These are phyloP conservation scores for Emydoidea blandingii DNA, from an alignment of 2,797 vertebrate species.

Conservation along the genomic window DNA sequence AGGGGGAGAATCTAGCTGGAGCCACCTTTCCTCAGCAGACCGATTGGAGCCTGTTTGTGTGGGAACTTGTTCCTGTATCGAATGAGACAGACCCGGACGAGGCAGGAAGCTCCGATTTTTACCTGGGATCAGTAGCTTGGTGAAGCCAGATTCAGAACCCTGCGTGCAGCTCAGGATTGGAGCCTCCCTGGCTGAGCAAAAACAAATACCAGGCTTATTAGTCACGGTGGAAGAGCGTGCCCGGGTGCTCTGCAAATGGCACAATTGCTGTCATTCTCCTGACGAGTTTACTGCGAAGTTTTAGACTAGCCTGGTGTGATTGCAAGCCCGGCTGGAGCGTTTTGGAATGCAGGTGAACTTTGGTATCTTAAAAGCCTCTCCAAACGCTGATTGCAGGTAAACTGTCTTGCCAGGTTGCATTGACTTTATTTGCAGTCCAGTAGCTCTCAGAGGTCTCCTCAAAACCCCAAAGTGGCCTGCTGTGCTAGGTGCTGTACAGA, in stretches of 20 bases:
- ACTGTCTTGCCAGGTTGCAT: not conserved
- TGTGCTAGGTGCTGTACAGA: not conserved
- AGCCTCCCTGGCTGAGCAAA: not conserved
- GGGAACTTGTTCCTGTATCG: not conserved
- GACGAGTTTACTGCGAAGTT: not conserved
- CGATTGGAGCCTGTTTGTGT: not conserved
- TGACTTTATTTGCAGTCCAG: not conserved
- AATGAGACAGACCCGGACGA: not conserved
- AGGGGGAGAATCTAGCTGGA: rapidly evolving
- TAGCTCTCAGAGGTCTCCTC: not conserved
- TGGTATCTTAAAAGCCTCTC: not conserved
- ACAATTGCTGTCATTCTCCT: not conserved
- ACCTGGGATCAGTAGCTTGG: not conserved
- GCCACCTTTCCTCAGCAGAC: not conserved
- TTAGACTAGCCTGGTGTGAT: not conserved
- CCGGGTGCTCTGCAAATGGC: not conserved
- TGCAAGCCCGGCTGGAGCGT: not conserved
- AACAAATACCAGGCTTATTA: constrained; percentile 34
- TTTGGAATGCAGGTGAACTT: not conserved
- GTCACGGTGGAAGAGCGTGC: not conserved
- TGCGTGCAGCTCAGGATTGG: not conserved
- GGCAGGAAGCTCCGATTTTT: not conserved
- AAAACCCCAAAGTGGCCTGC: not conserved
- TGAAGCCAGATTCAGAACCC: not conserved
- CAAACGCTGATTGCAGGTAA: not conserved